Evolutionary conservation across 2,888 invertebrate genomes (phyloP).

Genomic region (Ditylenchus weischeri): DNA sequence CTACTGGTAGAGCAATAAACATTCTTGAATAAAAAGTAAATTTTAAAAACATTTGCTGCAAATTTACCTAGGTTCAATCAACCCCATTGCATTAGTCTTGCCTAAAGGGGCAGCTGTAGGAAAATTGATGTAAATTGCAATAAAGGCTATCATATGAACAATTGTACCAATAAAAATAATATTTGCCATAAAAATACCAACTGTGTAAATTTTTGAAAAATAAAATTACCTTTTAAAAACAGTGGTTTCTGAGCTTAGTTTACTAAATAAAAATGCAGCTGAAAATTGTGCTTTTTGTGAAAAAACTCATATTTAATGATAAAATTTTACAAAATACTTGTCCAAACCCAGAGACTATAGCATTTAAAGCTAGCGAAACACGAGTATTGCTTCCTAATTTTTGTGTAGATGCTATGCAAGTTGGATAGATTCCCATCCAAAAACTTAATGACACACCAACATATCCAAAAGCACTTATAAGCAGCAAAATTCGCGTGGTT

Average conservation of each 20-base stretch:
- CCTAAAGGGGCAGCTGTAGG: conserved; percentile 33
- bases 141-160: conserved; percentile 32
- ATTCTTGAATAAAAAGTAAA: conserved; percentile 22
- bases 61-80: conserved; percentile 34
- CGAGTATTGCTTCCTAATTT: conserved; percentile 23
- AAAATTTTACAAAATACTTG: conserved; percentile 19
- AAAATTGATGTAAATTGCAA: conserved; percentile 33
- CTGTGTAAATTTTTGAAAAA: conserved; percentile 8
- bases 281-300: too few species aligned
- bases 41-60: conserved; percentile 8
- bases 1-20: conserved; percentile 33
- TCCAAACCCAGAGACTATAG: conserved; percentile 23
- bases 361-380: conserved; percentile 29
- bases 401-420: conserved; percentile 22
- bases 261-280: background rate
- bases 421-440: conserved; percentile 10
- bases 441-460: background rate
- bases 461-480: background rate
- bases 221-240: background rate
- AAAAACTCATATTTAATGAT: too few species aligned
- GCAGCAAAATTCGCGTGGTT: background rate
- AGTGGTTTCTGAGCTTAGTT: background rate
- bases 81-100: conserved; percentile 26
- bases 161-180: conserved; percentile 36
- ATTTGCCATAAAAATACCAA: conserved; percentile 22